These are phyloP conservation scores for Sympetrum striolatum DNA, from an alignment of 2,888 invertebrate species.

Conservation along the genomic window DNA sequence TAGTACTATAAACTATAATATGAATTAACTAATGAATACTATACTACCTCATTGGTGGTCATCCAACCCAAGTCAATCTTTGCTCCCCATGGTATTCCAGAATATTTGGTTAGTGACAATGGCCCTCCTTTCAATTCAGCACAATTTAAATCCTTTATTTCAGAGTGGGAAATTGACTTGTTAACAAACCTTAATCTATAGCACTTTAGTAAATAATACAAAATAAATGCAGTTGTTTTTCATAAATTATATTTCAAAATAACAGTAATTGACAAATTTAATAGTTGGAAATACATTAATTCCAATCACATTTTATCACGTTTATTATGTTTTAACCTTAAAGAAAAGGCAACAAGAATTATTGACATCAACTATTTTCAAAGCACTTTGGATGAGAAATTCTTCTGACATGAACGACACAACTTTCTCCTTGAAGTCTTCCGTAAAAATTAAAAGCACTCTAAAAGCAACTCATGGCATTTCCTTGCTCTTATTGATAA, in stretches of 20 bases:
- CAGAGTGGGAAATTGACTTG: no score
- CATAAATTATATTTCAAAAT: constrained; percentile 41
- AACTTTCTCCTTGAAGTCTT: neutral
- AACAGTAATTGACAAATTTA: constrained; percentile 41
- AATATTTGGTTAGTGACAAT: no score
- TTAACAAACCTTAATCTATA: no score
- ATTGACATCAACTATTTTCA: constrained; percentile 23
- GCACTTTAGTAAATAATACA: neutral
- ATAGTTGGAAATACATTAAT: constrained; percentile 33
- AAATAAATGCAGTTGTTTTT: neutral
- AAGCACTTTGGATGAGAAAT: constrained; percentile 26
- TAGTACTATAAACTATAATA: no score
- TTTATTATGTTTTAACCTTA: constrained; percentile 7
- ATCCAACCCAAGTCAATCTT: no score
- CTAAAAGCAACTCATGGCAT: constrained; percentile 30
- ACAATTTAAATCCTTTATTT: no score
- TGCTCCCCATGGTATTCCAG: no score
- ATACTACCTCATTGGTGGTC: no score
- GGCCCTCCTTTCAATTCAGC: no score
- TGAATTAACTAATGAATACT: no score
- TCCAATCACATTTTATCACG: constrained; percentile 40
- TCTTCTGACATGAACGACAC: neutral
- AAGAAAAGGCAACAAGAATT: constrained; percentile 8
- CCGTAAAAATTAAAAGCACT: constrained; percentile 24
- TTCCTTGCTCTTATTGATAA: neutral